A percentile compares a stretch with the other conserved stretches of the same genome.
phyloP scores from a whole-genome alignment of 2,797 vertebrate genomes.

The Delichon dasypus region DNA sequence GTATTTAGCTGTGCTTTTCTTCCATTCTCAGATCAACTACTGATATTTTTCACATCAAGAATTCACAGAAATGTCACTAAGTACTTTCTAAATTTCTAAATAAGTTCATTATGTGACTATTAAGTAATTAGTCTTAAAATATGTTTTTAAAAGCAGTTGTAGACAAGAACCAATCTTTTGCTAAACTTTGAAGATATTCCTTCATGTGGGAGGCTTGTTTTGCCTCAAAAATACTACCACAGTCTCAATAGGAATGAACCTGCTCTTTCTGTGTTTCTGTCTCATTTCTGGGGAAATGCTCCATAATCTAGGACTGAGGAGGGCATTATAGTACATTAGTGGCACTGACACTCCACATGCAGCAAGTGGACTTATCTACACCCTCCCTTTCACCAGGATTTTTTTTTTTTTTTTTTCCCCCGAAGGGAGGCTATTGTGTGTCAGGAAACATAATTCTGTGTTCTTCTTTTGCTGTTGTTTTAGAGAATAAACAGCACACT shows the following conservation, averaged over 20 bases:
- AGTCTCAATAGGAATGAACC: not conserved
- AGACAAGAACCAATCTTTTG: not conserved
- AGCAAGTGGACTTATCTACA: not conserved
- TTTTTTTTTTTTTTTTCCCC: not conserved
- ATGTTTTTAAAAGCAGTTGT: not conserved
- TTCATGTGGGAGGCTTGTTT: not conserved
- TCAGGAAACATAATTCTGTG: not conserved
- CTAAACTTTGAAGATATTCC: not conserved
- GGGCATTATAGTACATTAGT: not conserved
- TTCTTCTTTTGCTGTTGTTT: not conserved
- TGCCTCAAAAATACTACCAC: not conserved
- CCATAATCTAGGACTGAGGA: not conserved
- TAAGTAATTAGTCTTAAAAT: not conserved
- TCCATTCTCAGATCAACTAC: not conserved
- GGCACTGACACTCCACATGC: not conserved
- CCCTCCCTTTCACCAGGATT: not conserved
- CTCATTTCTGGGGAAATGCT: not conserved
- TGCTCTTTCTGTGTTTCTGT: not conserved
- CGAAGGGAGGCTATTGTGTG: not conserved
- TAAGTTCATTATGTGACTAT: not conserved
- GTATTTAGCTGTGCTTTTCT: not conserved
- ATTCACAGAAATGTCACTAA: not conserved
- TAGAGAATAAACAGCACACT: not conserved
- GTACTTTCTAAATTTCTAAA: not conserved
- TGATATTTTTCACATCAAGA: not conserved